phyloP scores from a whole-genome alignment of 2,113 vertebrate genomes.

The Charadrius vociferus region DNA sequence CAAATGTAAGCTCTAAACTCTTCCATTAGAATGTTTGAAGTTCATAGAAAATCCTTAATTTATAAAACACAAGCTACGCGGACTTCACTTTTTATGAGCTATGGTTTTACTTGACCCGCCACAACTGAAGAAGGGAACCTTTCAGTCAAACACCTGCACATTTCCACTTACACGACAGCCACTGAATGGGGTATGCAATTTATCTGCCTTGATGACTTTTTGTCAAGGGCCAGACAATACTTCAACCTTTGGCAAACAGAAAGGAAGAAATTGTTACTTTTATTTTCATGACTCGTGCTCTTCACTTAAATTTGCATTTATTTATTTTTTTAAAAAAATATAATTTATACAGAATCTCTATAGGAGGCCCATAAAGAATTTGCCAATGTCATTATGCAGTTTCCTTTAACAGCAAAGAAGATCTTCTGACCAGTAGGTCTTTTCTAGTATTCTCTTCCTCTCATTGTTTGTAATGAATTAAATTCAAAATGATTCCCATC shows the following conservation, averaged over 20 bases:
- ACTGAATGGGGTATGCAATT: neutral
- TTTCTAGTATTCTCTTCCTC: neutral
- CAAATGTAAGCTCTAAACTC: neutral
- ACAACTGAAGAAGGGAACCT: neutral
- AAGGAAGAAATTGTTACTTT: neutral
- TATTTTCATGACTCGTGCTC: neutral
- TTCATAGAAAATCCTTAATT: neutral
- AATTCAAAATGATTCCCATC: neutral
- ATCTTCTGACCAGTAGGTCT: neutral
- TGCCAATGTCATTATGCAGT: neutral
- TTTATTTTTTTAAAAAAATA: neutral
- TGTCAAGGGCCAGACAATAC: neutral
- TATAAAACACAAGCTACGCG: neutral
- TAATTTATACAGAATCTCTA: neutral
- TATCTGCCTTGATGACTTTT: neutral
- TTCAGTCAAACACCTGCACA: neutral
- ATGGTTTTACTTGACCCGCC: neutral
- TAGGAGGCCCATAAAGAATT: neutral
- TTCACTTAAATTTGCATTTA: neutral
- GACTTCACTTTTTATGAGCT: neutral
- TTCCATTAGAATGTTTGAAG: neutral
- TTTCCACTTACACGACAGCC: neutral
- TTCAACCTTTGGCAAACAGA: neutral
- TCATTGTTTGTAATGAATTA: neutral
- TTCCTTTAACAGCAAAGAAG: neutral